Conservation (phyloP, 2,113 vertebrate species). For the Microcebus ravelobensis region DNA sequence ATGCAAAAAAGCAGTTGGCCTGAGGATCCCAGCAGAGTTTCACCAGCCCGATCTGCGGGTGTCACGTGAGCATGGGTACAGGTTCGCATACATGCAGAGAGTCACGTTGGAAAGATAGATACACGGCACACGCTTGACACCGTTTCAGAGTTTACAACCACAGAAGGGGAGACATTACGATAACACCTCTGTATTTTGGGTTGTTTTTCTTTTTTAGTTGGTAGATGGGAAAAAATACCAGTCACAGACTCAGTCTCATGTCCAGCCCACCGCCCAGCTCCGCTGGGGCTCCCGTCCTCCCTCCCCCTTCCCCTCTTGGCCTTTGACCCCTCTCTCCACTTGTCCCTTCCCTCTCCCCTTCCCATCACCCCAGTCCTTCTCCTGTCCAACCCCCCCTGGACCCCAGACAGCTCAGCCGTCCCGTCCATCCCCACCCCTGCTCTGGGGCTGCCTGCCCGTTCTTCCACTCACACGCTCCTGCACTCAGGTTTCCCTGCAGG, state of each 20-base stretch:
- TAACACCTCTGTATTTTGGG: neutral
- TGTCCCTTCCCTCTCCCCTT: neutral
- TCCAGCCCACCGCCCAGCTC: too few species aligned
- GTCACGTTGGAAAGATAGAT: neutral
- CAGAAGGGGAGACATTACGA: neutral
- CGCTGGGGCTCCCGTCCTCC: neutral
- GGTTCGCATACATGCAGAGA: too few species aligned
- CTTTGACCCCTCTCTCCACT: neutral
- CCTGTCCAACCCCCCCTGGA: neutral
- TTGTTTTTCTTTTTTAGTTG: neutral
- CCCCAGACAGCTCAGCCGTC: neutral
- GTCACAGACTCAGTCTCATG: neutral
- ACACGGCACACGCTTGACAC: accelerated
- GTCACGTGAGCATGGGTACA: accelerated
- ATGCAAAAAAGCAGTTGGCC: neutral
- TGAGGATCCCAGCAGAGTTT: accelerated
- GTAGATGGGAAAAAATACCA: neutral
- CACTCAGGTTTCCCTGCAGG: neutral
- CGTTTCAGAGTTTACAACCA: neutral
- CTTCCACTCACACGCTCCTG: neutral
- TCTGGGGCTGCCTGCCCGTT: neutral
- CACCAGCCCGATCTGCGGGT: accelerated
- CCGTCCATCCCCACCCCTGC: neutral
- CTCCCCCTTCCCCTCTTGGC: neutral
- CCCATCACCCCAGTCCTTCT: neutral